These are phyloP conservation scores for Bombus sylvicola DNA, from an alignment of 1,140 invertebrate species.

Conservation along the genomic window DNA sequence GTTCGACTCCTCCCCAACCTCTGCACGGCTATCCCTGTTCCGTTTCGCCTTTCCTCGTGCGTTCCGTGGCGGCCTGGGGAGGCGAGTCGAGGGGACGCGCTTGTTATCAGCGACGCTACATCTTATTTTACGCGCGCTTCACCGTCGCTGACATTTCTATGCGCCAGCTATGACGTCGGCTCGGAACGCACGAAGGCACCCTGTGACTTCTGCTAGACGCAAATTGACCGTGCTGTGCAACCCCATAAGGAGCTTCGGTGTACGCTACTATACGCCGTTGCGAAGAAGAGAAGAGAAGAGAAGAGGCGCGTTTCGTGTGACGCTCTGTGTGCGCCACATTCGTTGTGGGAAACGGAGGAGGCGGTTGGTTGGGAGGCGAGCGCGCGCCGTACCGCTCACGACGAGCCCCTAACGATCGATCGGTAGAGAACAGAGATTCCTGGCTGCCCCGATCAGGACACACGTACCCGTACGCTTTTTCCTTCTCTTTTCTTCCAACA, in stretches of 20 bases:
- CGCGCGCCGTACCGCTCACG: slow-evolving; percentile 24
- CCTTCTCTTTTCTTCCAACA: neutral
- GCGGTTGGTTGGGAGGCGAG: slow-evolving; percentile 17
- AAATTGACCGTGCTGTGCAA: slow-evolving; percentile 79
- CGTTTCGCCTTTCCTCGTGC: slow-evolving; percentile 15
- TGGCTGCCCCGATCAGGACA: slow-evolving; percentile 19
- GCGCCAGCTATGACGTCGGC: slow-evolving; percentile 81
- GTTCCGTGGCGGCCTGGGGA: neutral
- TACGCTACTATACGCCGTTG: neutral
- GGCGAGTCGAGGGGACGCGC: slow-evolving; percentile 39
- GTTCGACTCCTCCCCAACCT: slow-evolving; percentile 43
- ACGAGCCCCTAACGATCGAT: slow-evolving; percentile 61
- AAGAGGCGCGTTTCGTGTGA: neutral
- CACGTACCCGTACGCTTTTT: too few relatives aligned
- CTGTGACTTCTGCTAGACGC: slow-evolving; percentile 80
- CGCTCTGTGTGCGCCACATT: neutral
- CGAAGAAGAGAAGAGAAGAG: neutral
- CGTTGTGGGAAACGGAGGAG: slow-evolving; percentile 64
- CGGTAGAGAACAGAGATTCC: slow-evolving; percentile 42
- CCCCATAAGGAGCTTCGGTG: slow-evolving; percentile 60
- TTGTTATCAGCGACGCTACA: slow-evolving; percentile 82
- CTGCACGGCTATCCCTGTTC: slow-evolving; percentile 15
- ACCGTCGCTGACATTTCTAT: slow-evolving; percentile 81
- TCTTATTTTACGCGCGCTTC: slow-evolving; percentile 82
- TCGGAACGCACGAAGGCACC: slow-evolving; percentile 70